Evolutionary conservation across 1,140 invertebrate genomes (phyloP).

Genomic region (Tetranychus cinnabarinus): DNA sequence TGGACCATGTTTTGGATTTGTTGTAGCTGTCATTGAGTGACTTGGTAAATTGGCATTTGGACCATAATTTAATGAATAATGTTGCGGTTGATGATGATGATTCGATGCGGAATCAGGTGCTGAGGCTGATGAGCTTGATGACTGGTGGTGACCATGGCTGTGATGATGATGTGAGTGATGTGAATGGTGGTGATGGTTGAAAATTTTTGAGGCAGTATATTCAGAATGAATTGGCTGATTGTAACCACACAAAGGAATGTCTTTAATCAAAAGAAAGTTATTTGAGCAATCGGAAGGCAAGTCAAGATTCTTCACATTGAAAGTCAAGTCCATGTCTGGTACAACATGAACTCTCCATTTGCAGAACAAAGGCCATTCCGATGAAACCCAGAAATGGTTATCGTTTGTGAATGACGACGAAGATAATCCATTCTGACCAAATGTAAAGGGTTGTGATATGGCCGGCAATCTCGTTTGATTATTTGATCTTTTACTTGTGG

Average conservation of each 20-base stretch:
- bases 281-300: neutral
- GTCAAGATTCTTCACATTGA: slow-evolving; percentile 10
- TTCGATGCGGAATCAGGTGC: neutral
- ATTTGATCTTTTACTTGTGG: neutral
- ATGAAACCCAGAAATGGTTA: neutral
- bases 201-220: neutral
- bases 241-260: neutral
- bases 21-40: neutral
- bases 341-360: slow-evolving; percentile 11
- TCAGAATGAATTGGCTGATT: neutral
- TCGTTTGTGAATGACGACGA: neutral
- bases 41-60: neutral
- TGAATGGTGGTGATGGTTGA: neutral
- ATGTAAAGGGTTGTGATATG: neutral
- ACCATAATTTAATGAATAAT: neutral
- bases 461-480: neutral
- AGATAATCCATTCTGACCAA: neutral
- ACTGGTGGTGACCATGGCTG: neutral
- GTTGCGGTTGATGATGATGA: neutral
- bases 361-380: slow-evolving; percentile 10
- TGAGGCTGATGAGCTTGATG: neutral
- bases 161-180: neutral
- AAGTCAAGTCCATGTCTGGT: slow-evolving; percentile 11
- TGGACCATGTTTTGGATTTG: neutral
- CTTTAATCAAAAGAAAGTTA: neutral